Conservation (phyloP, 2,797 vertebrate genomes). For the Selene dorsalis region DNA sequence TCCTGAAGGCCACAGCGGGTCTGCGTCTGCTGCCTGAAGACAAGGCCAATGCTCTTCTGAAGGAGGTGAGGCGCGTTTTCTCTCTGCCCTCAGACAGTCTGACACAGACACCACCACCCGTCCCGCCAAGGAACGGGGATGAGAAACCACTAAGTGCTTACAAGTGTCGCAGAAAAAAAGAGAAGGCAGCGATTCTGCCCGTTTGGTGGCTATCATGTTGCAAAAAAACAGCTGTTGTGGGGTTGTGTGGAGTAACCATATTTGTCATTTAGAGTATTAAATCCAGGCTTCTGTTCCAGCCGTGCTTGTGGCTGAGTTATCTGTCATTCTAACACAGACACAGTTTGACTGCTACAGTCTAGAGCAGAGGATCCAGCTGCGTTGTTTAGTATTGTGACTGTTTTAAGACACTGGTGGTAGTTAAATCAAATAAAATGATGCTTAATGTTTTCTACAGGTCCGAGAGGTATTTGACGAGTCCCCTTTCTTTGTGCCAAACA, state of each 20-base stretch:
- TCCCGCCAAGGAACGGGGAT: constrained; percentile 75
- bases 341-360: constrained; percentile 53
- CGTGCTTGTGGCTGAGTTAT: constrained; percentile 75
- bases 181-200: constrained; percentile 73
- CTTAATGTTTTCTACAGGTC: constrained; percentile 83
- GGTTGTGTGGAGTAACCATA: constrained; percentile 82
- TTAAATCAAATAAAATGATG: constrained; percentile 12
- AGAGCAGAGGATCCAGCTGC: constrained; percentile 7
- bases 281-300: constrained; percentile 79
- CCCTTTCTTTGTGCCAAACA: constrained; percentile 93
- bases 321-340: constrained; percentile 72
- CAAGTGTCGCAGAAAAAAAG: constrained; percentile 80
- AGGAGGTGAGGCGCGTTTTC: constrained; percentile 86
- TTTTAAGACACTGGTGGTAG: constrained; percentile 4
- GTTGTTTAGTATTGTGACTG: background rate
- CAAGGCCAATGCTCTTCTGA: constrained; percentile 90
- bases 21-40: constrained; percentile 91
- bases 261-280: constrained; percentile 84
- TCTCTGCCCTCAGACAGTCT: constrained; percentile 78
- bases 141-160: constrained; percentile 85
- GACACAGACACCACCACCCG: constrained; percentile 70
- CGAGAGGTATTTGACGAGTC: constrained; percentile 91
- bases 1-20: constrained; percentile 96
- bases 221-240: constrained; percentile 86
- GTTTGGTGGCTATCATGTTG: constrained; percentile 78